Conservation (phyloP, 2,888 invertebrate genomes). For the Microplitis manilae region DNA sequence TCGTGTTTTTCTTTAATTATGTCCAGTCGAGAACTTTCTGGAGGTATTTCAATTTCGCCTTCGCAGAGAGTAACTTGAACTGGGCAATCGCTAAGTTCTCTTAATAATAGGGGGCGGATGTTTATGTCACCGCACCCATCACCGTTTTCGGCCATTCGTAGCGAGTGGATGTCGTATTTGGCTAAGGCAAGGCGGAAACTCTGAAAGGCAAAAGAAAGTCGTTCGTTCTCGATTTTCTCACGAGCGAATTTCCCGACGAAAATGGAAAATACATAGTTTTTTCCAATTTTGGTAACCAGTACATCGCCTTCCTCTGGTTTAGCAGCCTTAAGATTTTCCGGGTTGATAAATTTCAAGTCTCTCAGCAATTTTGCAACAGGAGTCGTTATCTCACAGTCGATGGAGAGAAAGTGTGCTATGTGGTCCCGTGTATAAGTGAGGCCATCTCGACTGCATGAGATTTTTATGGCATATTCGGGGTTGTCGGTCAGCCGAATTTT, state of each 20-base stretch:
- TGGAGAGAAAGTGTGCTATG: slow-evolving; percentile 35
- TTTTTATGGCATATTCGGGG: neutral
- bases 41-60: slow-evolving; percentile 23
- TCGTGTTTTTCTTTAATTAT: slow-evolving; percentile 45
- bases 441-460: slow-evolving; percentile 4
- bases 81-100: slow-evolving; percentile 2
- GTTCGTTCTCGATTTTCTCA: neutral
- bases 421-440: slow-evolving; percentile 26
- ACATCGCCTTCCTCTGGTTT: slow-evolving; percentile 4
- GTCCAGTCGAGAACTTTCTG: neutral
- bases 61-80: slow-evolving; percentile 23
- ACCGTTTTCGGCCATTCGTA: neutral
- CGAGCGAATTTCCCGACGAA: neutral
- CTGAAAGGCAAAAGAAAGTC: neutral
- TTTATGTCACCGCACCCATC: neutral
- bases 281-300: neutral
- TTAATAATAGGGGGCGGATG: neutral
- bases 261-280: slow-evolving; percentile 9
- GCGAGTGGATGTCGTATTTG: neutral
- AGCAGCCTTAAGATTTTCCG: neutral
- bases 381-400: slow-evolving; percentile 17
- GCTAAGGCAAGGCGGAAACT: neutral
- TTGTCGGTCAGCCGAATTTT: too few relatives aligned
- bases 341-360: neutral
- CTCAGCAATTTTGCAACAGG: slow-evolving; percentile 23